Percentiles rank a stretch among this genome's conserved stretches.
Conservation (phyloP, 2,113 vertebrate genomes). For the Cyanoramphus novaezelandiae region DNA sequence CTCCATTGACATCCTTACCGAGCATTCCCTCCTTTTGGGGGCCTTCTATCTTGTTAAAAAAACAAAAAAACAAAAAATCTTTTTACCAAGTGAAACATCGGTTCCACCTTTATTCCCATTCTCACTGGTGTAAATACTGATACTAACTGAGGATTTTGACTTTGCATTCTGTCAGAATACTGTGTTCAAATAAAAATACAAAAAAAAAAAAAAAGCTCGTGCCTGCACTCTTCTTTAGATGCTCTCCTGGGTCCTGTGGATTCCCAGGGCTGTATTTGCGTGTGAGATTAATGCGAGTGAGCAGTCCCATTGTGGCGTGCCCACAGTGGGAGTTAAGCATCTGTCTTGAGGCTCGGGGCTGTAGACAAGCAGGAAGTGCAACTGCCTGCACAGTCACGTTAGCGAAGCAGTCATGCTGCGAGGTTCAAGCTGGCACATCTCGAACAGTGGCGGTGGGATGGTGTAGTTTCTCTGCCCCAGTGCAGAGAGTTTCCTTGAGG, state of each 20-base stretch:
- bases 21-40: slow-evolving; percentile 82
- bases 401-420: fast-evolving
- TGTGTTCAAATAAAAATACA: slow-evolving; percentile 93
- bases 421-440: not conserved
- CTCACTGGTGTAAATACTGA: slow-evolving; percentile 94
- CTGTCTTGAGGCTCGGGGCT: not conserved
- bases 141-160: slow-evolving; percentile 91
- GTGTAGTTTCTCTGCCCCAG: not conserved
- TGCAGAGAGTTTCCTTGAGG: fast-evolving
- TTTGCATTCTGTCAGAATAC: slow-evolving; percentile 91
- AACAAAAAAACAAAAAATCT: slow-evolving; percentile 74
- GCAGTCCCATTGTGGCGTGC: fast-evolving
- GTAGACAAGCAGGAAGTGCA: no score
- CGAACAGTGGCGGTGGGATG: not conserved
- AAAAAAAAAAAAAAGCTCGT: slow-evolving; percentile 52
- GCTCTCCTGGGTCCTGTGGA: not conserved
- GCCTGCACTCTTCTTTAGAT: slow-evolving; percentile 19
- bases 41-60: slow-evolving; percentile 85
- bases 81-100: slow-evolving; percentile 88
- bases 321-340: fast-evolving
- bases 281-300: fast-evolving
- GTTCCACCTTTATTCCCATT: slow-evolving; percentile 85
- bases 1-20: slow-evolving; percentile 78
- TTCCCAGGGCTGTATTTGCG: not conserved
- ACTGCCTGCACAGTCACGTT: fast-evolving